phyloP scores from a whole-genome alignment of 2,797 vertebrate species.

The Prunella strophiata region DNA sequence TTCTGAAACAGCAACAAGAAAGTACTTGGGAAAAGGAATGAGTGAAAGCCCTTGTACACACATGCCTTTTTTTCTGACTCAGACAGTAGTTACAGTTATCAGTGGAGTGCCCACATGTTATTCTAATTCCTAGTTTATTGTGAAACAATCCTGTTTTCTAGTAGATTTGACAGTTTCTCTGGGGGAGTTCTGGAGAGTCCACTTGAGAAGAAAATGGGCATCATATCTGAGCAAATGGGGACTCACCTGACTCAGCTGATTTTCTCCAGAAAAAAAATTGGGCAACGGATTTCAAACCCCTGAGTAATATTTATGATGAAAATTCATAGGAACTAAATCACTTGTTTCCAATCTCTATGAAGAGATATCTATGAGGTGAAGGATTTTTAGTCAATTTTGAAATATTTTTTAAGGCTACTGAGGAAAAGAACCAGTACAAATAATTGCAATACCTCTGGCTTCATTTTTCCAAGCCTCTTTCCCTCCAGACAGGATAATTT shows the following conservation, averaged over 20 bases:
- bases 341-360: background rate
- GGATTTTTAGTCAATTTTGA: background rate
- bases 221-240: background rate
- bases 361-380: background rate
- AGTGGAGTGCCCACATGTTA: background rate
- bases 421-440: background rate
- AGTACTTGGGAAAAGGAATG: background rate
- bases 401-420: background rate
- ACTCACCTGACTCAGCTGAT: background rate
- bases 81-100: background rate
- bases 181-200: background rate
- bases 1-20: background rate
- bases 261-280: background rate
- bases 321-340: background rate
- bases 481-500: background rate
- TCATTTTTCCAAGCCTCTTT: background rate
- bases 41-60: background rate
- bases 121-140: background rate
- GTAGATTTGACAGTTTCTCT: background rate
- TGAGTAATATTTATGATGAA: background rate
- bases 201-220: background rate
- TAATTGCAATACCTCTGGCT: background rate
- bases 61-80: background rate
- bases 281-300: background rate
- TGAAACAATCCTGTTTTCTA: background rate